Evolutionary conservation across 2,113 vertebrate genomes (phyloP).

Genomic region (Camarhynchus parvulus): DNA sequence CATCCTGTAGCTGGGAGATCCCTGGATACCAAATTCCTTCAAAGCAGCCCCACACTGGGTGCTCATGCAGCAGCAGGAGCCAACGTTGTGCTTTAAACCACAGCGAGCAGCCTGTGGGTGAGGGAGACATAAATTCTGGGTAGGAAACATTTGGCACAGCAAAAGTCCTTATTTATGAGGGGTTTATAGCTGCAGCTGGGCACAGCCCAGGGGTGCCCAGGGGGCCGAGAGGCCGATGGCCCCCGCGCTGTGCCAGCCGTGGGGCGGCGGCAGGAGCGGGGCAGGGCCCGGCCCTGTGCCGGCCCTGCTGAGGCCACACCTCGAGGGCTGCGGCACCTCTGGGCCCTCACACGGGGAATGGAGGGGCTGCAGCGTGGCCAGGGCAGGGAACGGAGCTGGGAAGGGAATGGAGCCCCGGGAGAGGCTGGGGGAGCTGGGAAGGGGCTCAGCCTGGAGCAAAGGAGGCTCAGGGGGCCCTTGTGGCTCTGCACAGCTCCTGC

Average conservation of each 20-base stretch:
- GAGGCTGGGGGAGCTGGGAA: background rate
- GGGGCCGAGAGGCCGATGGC: accelerated
- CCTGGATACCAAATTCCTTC: background rate
- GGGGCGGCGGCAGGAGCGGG: no score
- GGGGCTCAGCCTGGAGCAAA: background rate
- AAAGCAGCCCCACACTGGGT: no score
- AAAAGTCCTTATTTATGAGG: background rate
- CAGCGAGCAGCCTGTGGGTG: accelerated
- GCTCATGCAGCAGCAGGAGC: background rate
- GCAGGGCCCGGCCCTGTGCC: no score
- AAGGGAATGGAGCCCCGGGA: background rate
- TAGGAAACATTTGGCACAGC: background rate
- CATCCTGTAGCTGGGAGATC: background rate
- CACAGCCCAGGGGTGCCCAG: accelerated
- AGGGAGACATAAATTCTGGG: background rate
- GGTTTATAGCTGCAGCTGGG: background rate
- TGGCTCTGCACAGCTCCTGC: background rate
- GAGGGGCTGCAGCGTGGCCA: background rate
- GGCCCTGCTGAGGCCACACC: no score
- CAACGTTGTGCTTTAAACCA: accelerated
- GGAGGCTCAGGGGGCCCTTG: background rate
- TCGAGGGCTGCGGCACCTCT: accelerated
- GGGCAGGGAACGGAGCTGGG: background rate
- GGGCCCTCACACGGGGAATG: background rate
- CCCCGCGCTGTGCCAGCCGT: background rate